A percentile compares a stretch with the other conserved stretches of the same genome.
These are phyloP conservation scores for Propithecus perrieri DNA, from an alignment of 2,797 vertebrate genomes.

Conservation along the genomic window DNA sequence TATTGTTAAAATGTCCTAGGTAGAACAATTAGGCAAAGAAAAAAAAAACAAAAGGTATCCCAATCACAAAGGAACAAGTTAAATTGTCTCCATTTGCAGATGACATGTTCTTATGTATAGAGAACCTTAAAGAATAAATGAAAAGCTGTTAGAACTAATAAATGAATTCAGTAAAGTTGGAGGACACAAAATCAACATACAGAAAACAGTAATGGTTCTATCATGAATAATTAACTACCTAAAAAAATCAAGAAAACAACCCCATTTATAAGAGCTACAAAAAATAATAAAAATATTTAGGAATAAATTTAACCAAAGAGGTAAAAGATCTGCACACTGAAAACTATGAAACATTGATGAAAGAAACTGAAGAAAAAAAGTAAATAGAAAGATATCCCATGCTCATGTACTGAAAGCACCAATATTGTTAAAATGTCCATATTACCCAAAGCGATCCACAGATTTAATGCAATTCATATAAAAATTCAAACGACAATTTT, in stretches of 20 bases:
- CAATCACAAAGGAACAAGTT: neutral
- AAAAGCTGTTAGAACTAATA: neutral
- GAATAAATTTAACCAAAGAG: neutral
- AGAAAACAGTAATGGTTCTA: neutral
- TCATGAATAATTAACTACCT: neutral
- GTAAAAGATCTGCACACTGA: too few relatives aligned
- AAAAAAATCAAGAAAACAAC: neutral
- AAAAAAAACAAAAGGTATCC: neutral
- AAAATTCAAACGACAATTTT: too few relatives aligned
- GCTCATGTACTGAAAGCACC: too few relatives aligned
- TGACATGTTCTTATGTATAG: neutral
- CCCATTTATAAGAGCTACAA: neutral
- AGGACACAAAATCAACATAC: neutral
- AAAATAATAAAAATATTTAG: neutral
- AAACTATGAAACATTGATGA: too few relatives aligned
- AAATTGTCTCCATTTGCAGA: neutral
- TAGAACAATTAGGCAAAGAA: neutral
- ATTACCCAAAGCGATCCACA: too few relatives aligned
- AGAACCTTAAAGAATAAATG: neutral
- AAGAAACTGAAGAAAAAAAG: too few relatives aligned
- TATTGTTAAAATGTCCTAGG: neutral
- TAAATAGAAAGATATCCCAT: too few relatives aligned
- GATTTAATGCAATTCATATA: too few relatives aligned
- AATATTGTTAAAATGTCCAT: too few relatives aligned
- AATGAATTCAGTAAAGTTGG: neutral